These are phyloP conservation scores for Pseudomyrmex dendroicus DNA, from an alignment of 1,140 invertebrate genomes.

Conservation along the genomic window DNA sequence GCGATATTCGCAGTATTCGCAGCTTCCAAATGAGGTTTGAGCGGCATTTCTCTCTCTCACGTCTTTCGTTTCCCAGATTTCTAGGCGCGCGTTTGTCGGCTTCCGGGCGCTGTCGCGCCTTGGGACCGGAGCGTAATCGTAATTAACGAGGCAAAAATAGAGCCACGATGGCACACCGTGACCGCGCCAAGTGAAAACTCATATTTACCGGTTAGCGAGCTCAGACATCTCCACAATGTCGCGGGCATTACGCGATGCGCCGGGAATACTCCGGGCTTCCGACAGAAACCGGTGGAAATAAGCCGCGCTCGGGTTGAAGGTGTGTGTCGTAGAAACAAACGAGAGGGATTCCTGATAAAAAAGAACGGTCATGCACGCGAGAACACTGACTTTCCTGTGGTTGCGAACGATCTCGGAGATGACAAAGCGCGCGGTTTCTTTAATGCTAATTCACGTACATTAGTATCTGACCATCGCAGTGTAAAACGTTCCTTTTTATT, in stretches of 20 bases:
- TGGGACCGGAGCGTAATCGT: constrained; percentile 71
- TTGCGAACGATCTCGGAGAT: constrained; percentile 45
- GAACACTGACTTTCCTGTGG: constrained; percentile 5
- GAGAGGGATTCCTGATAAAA: constrained; percentile 57
- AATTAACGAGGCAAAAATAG: constrained; percentile 75
- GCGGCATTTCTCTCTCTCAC: constrained; percentile 15
- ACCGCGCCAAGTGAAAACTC: constrained; percentile 72
- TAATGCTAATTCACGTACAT: constrained; percentile 28
- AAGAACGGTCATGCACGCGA: constrained; percentile 6
- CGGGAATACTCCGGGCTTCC: constrained; percentile 58
- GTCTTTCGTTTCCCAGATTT: constrained; percentile 25
- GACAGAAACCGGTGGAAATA: constrained; percentile 57
- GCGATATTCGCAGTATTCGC: neutral
- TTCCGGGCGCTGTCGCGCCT: constrained; percentile 52
- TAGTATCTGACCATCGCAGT: neutral
- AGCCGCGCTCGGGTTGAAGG: constrained; percentile 38
- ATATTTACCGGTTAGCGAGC: constrained; percentile 77
- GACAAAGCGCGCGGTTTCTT: constrained; percentile 3
- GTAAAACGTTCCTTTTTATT: constrained; percentile 9
- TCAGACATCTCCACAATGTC: constrained; percentile 72
- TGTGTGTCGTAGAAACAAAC: constrained; percentile 65
- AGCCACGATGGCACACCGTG: constrained; percentile 29
- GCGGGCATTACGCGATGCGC: constrained; percentile 72
- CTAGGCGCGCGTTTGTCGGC: constrained; percentile 12
- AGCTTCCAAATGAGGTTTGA: neutral